Conservation (phyloP, 2,888 invertebrate species). For the Trachelus iudaicus region DNA sequence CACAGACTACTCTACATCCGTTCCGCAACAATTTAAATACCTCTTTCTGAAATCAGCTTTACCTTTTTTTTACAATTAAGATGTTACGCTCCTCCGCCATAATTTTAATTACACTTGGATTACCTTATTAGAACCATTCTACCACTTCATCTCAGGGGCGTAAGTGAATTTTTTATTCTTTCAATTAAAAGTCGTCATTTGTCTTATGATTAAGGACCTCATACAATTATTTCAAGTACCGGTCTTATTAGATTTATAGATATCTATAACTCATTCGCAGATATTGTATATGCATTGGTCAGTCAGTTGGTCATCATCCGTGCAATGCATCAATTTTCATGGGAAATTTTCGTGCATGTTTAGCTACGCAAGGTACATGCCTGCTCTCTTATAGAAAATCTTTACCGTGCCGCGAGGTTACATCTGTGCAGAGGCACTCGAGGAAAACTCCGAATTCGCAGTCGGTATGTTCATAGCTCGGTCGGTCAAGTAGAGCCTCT, state of each 20-base stretch:
- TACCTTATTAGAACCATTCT: neutral
- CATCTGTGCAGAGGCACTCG: neutral
- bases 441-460: neutral
- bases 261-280: neutral
- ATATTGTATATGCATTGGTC: neutral
- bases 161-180: neutral
- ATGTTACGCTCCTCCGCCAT: neutral
- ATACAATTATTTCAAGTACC: neutral
- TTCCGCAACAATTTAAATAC: constrained; percentile 28
- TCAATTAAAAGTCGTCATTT: neutral
- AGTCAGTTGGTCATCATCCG: neutral
- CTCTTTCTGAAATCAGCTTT: constrained; percentile 37
- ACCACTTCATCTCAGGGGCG: neutral
- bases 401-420: neutral
- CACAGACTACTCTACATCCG: constrained; percentile 32
- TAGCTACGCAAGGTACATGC: neutral
- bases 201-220: neutral
- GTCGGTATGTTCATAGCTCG: neutral
- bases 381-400: neutral
- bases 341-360: neutral
- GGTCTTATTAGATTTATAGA: neutral
- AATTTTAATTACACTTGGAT: neutral
- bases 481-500: neutral
- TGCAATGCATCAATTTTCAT: neutral
- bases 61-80: neutral